Evolutionary conservation across 1,140 invertebrate genomes (phyloP).

Genomic region (Marisa cornuarietis): DNA sequence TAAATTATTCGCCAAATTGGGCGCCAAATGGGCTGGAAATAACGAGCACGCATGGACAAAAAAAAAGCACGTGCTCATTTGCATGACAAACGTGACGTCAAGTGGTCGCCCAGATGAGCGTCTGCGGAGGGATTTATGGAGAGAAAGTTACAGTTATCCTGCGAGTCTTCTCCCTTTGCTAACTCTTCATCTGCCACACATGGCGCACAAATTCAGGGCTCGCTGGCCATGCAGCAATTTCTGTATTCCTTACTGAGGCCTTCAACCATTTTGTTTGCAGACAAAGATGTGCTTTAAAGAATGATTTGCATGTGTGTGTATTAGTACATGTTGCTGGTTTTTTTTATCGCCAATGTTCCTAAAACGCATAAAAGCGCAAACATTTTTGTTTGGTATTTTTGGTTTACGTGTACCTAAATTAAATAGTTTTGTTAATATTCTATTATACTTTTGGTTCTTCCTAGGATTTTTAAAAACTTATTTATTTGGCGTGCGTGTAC

Average conservation of each 20-base stretch:
- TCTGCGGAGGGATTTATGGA: slow-evolving; percentile 3
- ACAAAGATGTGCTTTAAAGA: too few relatives aligned
- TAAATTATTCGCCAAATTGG: slow-evolving; percentile 28
- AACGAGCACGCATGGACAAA: slow-evolving; percentile 7
- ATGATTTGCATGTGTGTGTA: background rate
- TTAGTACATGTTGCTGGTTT: background rate
- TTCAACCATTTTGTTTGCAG: background rate
- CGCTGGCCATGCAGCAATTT: background rate
- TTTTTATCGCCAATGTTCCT: background rate
- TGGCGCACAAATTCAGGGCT: slow-evolving; percentile 2
- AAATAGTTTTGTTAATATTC: background rate
- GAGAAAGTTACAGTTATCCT: background rate
- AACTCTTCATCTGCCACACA: background rate
- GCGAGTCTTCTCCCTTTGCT: background rate
- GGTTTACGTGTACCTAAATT: background rate
- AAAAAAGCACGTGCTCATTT: slow-evolving; percentile 17
- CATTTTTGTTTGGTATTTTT: too few relatives aligned
- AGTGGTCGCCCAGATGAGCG: slow-evolving; percentile 22
- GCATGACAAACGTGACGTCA: slow-evolving; percentile 27
- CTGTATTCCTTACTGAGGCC: background rate
- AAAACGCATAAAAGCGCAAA: background rate
- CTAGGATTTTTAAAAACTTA: too few relatives aligned
- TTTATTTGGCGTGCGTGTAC: too few relatives aligned
- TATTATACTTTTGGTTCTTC: too few relatives aligned
- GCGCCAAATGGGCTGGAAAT: slow-evolving; percentile 28